These are phyloP conservation scores for Boleophthalmus pectinirostris DNA, from an alignment of 2,113 vertebrate genomes.

Conservation along the genomic window DNA sequence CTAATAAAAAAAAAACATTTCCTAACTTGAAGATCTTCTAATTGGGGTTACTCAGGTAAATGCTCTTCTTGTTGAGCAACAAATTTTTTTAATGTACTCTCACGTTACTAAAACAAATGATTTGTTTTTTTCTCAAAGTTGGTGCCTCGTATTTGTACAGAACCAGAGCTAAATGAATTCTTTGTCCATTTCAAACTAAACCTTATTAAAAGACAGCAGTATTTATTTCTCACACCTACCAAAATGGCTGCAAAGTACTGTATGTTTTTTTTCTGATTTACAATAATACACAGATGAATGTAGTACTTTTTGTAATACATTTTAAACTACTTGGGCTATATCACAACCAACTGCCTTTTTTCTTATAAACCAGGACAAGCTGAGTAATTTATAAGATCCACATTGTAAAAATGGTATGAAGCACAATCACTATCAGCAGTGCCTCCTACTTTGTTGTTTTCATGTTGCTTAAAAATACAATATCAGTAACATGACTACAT, in stretches of 20 bases:
- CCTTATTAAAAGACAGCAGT: not conserved
- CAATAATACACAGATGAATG: slow-evolving; percentile 54
- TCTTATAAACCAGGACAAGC: not conserved
- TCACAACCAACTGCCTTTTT: slow-evolving; percentile 25
- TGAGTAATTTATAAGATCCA: not conserved
- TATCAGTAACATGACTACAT: not conserved
- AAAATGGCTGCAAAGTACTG: slow-evolving; percentile 46
- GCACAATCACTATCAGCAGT: slow-evolving; percentile 5
- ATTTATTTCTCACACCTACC: slow-evolving; percentile 20
- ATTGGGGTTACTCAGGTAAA: not conserved
- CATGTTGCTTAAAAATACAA: not conserved
- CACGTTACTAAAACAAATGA: not conserved
- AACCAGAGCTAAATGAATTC: not conserved
- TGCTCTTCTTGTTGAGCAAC: not conserved
- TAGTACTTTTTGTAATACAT: slow-evolving; percentile 32
- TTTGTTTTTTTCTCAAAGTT: not conserved
- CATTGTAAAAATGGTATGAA: slow-evolving; percentile 18
- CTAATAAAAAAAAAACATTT: not conserved
- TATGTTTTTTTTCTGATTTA: slow-evolving; percentile 9
- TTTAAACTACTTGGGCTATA: slow-evolving; percentile 8
- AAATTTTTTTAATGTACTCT: not conserved
- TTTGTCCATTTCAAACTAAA: not conserved
- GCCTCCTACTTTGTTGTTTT: not conserved
- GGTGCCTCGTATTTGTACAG: not conserved
- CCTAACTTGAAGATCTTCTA: not conserved